These are phyloP conservation scores for Drosophila quinaria DNA, from an alignment of 2,888 invertebrate genomes.

Conservation along the genomic window DNA sequence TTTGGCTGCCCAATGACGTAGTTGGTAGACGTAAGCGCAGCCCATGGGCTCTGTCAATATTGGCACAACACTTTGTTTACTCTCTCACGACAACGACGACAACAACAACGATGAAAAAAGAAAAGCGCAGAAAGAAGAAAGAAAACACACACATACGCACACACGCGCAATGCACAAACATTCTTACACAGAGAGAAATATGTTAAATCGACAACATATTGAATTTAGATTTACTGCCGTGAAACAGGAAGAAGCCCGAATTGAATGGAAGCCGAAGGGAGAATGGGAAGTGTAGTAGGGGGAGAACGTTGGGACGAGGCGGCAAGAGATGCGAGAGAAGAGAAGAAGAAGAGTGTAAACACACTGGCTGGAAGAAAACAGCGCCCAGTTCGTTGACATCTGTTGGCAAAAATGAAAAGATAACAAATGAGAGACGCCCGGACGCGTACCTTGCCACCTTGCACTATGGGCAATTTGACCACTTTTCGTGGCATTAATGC, in stretches of 20 bases:
- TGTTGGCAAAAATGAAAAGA: slow-evolving; percentile 53
- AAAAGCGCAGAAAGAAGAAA: slow-evolving; percentile 4
- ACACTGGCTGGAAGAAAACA: slow-evolving; percentile 31
- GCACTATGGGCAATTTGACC: not conserved
- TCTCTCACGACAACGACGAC: slow-evolving; percentile 20
- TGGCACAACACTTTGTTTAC: slow-evolving; percentile 75
- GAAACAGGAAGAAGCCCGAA: slow-evolving; percentile 28
- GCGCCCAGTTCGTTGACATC: slow-evolving; percentile 54
- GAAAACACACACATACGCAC: not conserved
- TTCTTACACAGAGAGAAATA: slow-evolving; percentile 41
- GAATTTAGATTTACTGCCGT: slow-evolving; percentile 74
- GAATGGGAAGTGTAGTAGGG: not conserved
- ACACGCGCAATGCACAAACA: slow-evolving; percentile 12
- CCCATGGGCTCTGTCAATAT: slow-evolving; percentile 72
- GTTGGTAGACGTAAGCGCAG: slow-evolving; percentile 54
- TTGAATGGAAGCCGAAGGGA: not conserved
- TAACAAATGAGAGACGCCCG: slow-evolving; percentile 44
- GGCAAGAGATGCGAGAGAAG: no score
- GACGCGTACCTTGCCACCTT: slow-evolving; percentile 4
- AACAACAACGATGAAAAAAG: slow-evolving; percentile 8
- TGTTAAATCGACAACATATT: slow-evolving; percentile 78
- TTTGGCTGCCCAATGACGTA: slow-evolving; percentile 48
- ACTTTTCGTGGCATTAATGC: no score
- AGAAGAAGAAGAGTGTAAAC: slow-evolving; percentile 36
- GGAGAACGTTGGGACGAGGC: not conserved